A percentile compares a stretch with the other conserved stretches of the same genome.
These are phyloP conservation scores for Elysia crispata DNA, from an alignment of 2,888 invertebrate genomes.

Conservation along the genomic window DNA sequence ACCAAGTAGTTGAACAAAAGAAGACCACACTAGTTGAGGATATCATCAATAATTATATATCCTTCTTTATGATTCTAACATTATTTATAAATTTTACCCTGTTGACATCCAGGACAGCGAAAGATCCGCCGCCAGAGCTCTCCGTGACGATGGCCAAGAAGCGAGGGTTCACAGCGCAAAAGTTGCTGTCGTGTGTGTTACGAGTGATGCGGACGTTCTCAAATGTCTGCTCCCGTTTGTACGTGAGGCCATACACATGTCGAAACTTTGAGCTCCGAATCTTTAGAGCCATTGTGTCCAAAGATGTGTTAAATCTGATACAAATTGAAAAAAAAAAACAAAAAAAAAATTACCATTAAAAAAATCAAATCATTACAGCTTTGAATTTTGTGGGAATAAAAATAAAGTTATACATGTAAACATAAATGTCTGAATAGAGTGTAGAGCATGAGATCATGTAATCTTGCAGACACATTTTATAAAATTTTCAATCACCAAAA, in stretches of 20 bases:
- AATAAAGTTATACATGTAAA: too few species aligned
- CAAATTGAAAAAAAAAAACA: background rate
- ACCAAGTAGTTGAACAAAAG: too few species aligned
- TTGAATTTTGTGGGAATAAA: too few species aligned
- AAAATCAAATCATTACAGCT: too few species aligned
- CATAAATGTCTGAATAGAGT: too few species aligned
- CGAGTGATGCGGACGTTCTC: conserved; percentile 98
- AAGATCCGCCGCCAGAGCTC: conserved; percentile 91
- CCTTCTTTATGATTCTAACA: too few species aligned
- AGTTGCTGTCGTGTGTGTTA: conserved; percentile 96
- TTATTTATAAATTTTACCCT: conserved; percentile 85
- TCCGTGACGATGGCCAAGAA: conserved; percentile 98
- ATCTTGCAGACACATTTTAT: too few species aligned
- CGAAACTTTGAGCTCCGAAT: conserved; percentile 97
- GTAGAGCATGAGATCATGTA: too few species aligned
- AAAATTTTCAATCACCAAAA: too few species aligned
- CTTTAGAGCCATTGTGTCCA: conserved; percentile 59
- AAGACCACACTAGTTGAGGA: too few species aligned
- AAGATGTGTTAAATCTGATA: background rate
- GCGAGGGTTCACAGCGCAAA: conserved; percentile 98
- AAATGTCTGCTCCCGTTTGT: conserved; percentile 97
- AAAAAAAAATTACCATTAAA: background rate
- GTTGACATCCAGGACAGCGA: conserved; percentile 92
- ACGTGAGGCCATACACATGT: conserved; percentile 94
- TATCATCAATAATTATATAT: too few species aligned